Evolutionary conservation across 2,797 vertebrate genomes (phyloP).

Genomic region (Triplophysa yarkandensis): DNA sequence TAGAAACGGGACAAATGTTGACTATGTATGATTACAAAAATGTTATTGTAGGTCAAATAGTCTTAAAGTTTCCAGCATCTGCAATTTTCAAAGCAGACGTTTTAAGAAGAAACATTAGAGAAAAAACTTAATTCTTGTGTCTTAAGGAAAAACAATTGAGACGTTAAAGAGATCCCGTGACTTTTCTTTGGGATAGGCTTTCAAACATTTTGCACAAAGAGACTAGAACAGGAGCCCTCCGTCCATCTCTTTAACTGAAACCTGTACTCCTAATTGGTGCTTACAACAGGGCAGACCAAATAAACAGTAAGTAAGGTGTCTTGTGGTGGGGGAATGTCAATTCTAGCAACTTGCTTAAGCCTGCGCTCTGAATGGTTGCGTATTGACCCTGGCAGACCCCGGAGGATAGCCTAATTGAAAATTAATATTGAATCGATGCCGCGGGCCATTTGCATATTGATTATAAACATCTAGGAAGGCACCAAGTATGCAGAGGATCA

Average conservation of each 20-base stretch:
- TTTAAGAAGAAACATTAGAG: neutral
- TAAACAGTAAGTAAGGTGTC: conserved; percentile 90
- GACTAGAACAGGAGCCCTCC: conserved; percentile 63
- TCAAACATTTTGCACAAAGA: no score
- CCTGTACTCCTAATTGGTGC: conserved; percentile 78
- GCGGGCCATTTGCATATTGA: conserved; percentile 99
- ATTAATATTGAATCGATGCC: conserved; percentile 99
- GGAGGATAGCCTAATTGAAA: conserved; percentile 99
- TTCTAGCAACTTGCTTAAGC: conserved; percentile 85
- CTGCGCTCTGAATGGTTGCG: conserved; percentile 88
- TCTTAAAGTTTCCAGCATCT: neutral
- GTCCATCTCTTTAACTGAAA: conserved; percentile 79
- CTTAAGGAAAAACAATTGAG: neutral
- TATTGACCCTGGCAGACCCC: conserved; percentile 96
- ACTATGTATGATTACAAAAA: neutral
- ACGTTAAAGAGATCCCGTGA: neutral
- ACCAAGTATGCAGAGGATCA: conserved; percentile 93
- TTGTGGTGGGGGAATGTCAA: conserved; percentile 81
- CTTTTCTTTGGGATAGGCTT: no score
- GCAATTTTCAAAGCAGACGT: neutral
- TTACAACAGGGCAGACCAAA: conserved; percentile 81
- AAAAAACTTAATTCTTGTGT: neutral
- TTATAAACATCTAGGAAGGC: conserved; percentile 99
- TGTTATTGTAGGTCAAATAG: neutral
- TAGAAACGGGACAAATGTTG: conserved; percentile 33